Conservation (phyloP, 2,113 vertebrate genomes). For the Hydropotes inermis region DNA sequence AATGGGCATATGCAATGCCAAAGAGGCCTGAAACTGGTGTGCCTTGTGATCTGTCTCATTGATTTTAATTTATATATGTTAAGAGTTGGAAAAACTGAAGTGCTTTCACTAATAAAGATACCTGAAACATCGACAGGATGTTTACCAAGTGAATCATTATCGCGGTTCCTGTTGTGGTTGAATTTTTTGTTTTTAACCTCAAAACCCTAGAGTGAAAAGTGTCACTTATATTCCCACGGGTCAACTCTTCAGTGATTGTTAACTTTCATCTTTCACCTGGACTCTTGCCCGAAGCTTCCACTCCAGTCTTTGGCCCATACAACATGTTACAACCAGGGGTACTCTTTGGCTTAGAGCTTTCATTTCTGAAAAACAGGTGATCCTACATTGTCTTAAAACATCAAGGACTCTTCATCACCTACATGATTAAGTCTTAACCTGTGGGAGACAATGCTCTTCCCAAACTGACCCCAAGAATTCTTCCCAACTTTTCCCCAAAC, state of each 20-base stretch:
- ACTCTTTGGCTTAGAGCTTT: neutral
- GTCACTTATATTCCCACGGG: neutral
- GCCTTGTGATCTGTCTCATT: neutral
- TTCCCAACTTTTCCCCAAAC: neutral
- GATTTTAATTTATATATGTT: neutral
- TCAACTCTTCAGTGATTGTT: neutral
- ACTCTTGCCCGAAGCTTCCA: neutral
- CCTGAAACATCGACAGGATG: constrained; percentile 36
- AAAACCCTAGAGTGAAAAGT: constrained; percentile 25
- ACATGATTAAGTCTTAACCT: neutral
- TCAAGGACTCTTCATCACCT: neutral
- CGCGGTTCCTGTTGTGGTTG: constrained; percentile 21
- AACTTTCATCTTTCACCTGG: constrained; percentile 5
- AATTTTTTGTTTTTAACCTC: constrained; percentile 61
- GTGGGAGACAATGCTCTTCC: neutral
- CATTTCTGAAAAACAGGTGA: neutral
- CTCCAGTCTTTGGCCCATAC: neutral
- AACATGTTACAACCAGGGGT: neutral
- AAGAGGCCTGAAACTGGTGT: neutral
- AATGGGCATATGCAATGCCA: neutral
- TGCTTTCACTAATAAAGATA: neutral
- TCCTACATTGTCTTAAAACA: neutral
- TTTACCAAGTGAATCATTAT: constrained; percentile 55
- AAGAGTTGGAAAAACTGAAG: neutral
- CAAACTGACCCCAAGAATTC: neutral